Evolutionary conservation across 2,888 invertebrate genomes (phyloP).

Genomic region (Aphrophora alni): DNA sequence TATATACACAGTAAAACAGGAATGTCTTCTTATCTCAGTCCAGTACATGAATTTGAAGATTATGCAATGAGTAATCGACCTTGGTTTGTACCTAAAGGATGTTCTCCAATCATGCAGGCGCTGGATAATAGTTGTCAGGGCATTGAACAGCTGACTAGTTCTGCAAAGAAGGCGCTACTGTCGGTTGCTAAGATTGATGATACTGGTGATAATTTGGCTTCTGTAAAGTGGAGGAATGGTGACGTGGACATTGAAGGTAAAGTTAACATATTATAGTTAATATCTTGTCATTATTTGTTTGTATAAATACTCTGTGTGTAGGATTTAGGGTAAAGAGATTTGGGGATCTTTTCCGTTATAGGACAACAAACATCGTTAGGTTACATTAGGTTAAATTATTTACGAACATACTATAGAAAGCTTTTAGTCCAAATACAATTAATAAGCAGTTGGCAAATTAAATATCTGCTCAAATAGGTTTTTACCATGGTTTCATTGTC

Average conservation of each 20-base stretch:
- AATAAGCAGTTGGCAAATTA: too few relatives aligned
- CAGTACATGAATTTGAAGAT: neutral
- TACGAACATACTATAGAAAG: too few relatives aligned
- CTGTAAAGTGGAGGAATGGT: neutral
- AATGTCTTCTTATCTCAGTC: constrained; percentile 33
- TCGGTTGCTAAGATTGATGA: neutral
- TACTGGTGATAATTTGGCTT: neutral
- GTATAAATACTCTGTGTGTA: too few relatives aligned
- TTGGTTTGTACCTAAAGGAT: constrained; percentile 36
- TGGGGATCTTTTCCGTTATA: too few relatives aligned
- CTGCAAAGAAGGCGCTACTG: neutral
- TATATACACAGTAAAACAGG: constrained; percentile 32
- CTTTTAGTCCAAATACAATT: too few relatives aligned
- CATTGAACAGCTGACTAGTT: neutral
- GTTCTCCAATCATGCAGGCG: constrained; percentile 20
- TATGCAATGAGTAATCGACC: constrained; percentile 12
- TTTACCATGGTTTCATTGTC: too few relatives aligned
- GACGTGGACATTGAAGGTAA: neutral
- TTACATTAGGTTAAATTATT: too few relatives aligned
- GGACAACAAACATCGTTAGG: too few relatives aligned
- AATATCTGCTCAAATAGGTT: too few relatives aligned
- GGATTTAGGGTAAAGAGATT: too few relatives aligned
- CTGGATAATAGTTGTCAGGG: neutral
- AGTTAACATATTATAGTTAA: too few relatives aligned
- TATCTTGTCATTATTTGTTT: too few relatives aligned